Evolutionary conservation across 2,113 vertebrate species (phyloP), one percentile per base, ranked within the genome.

Genomic region (Burhinus bistriatus): DNA sequence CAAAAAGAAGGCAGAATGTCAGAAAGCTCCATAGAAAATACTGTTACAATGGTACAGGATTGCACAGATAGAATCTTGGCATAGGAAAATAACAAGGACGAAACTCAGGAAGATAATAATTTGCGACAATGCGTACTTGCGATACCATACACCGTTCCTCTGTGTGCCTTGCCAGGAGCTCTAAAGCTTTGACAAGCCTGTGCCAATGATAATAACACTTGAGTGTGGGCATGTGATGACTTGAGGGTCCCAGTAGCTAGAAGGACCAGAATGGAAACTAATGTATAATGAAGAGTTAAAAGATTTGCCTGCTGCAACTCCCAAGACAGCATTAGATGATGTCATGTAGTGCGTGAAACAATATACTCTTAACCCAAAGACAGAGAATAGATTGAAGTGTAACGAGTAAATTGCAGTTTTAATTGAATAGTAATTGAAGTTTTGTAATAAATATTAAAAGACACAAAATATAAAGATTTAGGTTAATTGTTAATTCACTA

Each of bases 251-350:
- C 87, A 78, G 64, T 51, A 93, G 87, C 68, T 32, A 70, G 44
- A 69, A 86, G 42, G 38, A 89, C 55, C 45, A 78, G 59, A 94
- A 78, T 7, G 17, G 90, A 95, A 95, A 82, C 29, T 87, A 82
- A 93, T 68, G 55, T 95, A 87, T 91, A 96, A 91, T 40, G 58
- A 94, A 85, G 78, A 95, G 70, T 71, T 90, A 82, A 82, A 78
- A 75, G 45, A 82, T 93, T 70, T 71, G 29, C 61, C 38, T 90
- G n/a, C 47, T 49, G 32, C 38, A 87, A 3, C 42, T 82, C 47
- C 78, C 68, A 68, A 82, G 32, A 82, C 20, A 81, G 59, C 42
- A 78, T 87, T 93, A 92, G 32, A 47, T 95, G 72, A 66, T 62
- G 55, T 71, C 73, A 66, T 0, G 0, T n/a, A 83, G 30, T 1